Base-by-base conservation (phyloP, 2,113 vertebrate species). In the Podiceps cristatus region DNA sequence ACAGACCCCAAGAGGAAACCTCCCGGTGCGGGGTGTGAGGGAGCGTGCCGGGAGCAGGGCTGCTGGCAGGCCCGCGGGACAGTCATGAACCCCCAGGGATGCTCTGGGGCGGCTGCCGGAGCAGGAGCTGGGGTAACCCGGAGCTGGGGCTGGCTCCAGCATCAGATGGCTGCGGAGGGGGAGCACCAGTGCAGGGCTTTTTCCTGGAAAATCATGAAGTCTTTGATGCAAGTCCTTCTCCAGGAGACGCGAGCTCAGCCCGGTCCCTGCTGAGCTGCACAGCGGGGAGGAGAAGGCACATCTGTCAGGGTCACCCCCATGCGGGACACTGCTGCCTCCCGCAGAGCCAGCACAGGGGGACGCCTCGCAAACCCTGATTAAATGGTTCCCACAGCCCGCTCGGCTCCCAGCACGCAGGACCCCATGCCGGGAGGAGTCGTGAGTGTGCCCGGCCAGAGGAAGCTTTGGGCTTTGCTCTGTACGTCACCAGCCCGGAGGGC, bases 381-480 rank as follows among this genome's bases (percentile, higher is more conserved):
- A 58, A 63, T 20, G 56, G n/a, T 79, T 18, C 47, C 35, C 49
- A 68, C 58, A 72, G 78, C 64, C 63, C 63, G 42, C 69, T 84
- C n/a, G 20, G 58, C 49, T 64, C 10, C 1, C 8, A 4, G 22
- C 7, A 2, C 7, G 2, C 23, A 58, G 78, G 82, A 88, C 55
- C 45, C 37, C 71, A 29, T 0, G 0, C 29, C 0, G 0, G 47
- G 83, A 63, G 44, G 56, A 82, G 50, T 3, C 2, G 0, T 66
- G 73, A 64, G 23, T 31, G 35, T 62, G 60, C 64, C 7, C 5
- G 35, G 60, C 40, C 50, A 42, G 80, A 64, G 15, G 50, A 85
- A 62, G 31, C 49, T 76, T 83, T 80, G 53, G 67, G 68, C 24
- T 93, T 91, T 73, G 29, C 14, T 87, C 35, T 1, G 4, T 85